Base-by-base conservation (phyloP, 2,113 vertebrate genomes). In the Lepisosteus oculatus region DNA sequence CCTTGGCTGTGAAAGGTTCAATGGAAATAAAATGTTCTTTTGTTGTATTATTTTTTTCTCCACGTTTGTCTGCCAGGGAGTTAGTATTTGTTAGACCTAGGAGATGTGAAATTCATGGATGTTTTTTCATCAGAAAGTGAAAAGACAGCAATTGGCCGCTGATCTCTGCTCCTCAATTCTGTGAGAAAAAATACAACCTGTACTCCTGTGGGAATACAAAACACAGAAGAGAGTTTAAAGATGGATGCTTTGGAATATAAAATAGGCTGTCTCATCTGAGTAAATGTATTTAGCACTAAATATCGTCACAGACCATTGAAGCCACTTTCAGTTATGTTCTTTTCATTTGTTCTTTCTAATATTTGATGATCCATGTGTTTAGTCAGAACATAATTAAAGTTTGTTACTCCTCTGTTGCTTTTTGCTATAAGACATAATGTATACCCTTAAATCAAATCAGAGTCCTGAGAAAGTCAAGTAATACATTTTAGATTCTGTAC, bases 211-310 rank as follows among this genome's bases (percentile, higher is more conserved):
- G 62, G 62, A 65, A 65, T 65, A 3, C 29, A 65, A 42, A 43
- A 41, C 3, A 29, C 3, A 43, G 9, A 9, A 29, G 8, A 65
- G 17, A 42, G 62, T 29, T 42, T 8, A 42, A 11, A 65, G 42
- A 41, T 13, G 42, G 62, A 29, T 17, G 62, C 3, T 41, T 8
- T 29, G 8, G 62, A 65, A 65, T 65, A 65, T 43, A 8, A 65
- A 65, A 65, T 29, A 65, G 62, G 9, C 29, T 42, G 62, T 11
- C 62, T 65, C 62, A 11, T 65, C 62, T 65, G 62, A 43, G 42
- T 65, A 65, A 3, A 65, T 65, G 29, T 65, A 65, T 65, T 65
- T 65, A 65, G 62, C 17, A 42, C 42, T 65, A 65, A 65, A 65
- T 12, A 42, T 41, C 62, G 8, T 42, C 62, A 65, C 62, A 29